Evolutionary conservation across 2,888 invertebrate genomes (phyloP).

Genomic region (Clepsis dumicolana): DNA sequence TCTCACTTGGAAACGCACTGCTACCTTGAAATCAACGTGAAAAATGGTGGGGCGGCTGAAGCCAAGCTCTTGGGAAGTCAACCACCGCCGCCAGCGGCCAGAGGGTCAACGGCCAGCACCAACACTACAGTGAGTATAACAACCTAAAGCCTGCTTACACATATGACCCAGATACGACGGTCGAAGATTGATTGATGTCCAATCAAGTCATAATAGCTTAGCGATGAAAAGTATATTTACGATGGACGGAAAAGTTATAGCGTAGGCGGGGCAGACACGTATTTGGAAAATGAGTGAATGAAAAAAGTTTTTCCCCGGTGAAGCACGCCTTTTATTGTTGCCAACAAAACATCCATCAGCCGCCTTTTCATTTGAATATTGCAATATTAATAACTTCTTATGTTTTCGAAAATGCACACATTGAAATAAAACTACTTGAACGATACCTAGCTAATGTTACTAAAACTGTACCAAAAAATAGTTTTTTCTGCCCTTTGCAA

Average conservation of each 20-base stretch:
- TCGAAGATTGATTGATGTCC: slow-evolving; percentile 42
- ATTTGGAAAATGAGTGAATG: slow-evolving; percentile 6
- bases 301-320: slow-evolving; percentile 3
- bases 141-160: slow-evolving; percentile 12
- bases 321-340: slow-evolving; percentile 10
- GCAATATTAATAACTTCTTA: slow-evolving; percentile 1
- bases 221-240: slow-evolving; percentile 40
- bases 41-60: slow-evolving; percentile 88
- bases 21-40: slow-evolving; percentile 91
- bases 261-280: slow-evolving; percentile 16
- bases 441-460: too few relatives aligned
- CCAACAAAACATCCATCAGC: slow-evolving; percentile 3
- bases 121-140: slow-evolving; percentile 89
- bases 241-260: slow-evolving; percentile 17
- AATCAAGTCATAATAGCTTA: slow-evolving; percentile 40
- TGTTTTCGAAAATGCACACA: not conserved
- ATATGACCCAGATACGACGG: slow-evolving; percentile 35
- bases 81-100: slow-evolving; percentile 73
- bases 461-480: too few relatives aligned
- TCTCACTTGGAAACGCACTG: slow-evolving; percentile 94
- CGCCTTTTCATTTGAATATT: not conserved
- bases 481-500: too few relatives aligned
- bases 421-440: not conserved
- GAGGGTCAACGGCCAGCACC: slow-evolving; percentile 88
- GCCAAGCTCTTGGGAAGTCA: slow-evolving; percentile 76